Conservation (phyloP, 2,888 invertebrate species). For the Sinopyrophorus schimmeli region DNA sequence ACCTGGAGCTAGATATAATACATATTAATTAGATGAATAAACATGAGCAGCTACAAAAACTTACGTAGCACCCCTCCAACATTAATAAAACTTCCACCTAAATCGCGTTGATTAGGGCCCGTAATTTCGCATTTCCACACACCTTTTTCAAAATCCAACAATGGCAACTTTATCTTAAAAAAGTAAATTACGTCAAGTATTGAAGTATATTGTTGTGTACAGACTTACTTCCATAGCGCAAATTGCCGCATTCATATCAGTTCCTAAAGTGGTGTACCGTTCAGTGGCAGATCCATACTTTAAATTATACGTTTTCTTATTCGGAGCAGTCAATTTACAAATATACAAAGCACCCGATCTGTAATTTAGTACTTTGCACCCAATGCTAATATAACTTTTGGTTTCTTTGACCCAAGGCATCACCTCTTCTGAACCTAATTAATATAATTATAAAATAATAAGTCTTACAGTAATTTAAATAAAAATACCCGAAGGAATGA, state of each 20-base stretch:
- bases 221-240: slow-evolving; percentile 2
- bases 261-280: slow-evolving; percentile 7
- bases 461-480: too few relatives aligned
- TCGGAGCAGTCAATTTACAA: slow-evolving; percentile 31
- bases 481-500: slow-evolving; percentile 26
- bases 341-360: background rate
- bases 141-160: slow-evolving; percentile 29
- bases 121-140: slow-evolving; percentile 31
- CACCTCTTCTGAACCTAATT: slow-evolving; percentile 3
- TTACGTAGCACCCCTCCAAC: slow-evolving; percentile 15
- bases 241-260: background rate
- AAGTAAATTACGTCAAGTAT: background rate
- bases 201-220: background rate
- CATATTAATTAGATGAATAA: too few relatives aligned
- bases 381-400: slow-evolving; percentile 23
- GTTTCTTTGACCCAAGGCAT: slow-evolving; percentile 22
- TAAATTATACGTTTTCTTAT: slow-evolving; percentile 16
- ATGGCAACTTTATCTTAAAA: slow-evolving; percentile 30
- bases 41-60: too few relatives aligned
- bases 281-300: background rate
- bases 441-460: too few relatives aligned
- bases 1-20: slow-evolving; percentile 13
- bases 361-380: slow-evolving; percentile 23
- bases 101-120: background rate
- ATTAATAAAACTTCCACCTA: slow-evolving; percentile 9